These are phyloP conservation scores for Chromis chromis DNA, from an alignment of 2,797 vertebrate species.

Conservation along the genomic window DNA sequence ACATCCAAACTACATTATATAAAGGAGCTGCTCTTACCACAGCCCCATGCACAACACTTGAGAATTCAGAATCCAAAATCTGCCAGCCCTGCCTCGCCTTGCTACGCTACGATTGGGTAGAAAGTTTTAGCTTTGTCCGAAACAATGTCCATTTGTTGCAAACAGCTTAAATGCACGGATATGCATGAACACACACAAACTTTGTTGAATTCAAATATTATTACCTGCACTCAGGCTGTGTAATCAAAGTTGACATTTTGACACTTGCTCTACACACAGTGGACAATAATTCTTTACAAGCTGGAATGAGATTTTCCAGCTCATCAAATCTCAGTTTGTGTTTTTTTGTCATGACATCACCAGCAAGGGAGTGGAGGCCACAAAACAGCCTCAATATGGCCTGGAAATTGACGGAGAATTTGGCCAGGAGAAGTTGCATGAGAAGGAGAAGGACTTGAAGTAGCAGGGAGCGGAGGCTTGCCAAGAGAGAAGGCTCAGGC, in stretches of 20 bases:
- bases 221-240: constrained; percentile 41
- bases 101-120: neutral
- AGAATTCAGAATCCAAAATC: neutral
- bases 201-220: constrained; percentile 52
- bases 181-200: constrained; percentile 18
- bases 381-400: constrained; percentile 69
- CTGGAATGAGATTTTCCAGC: constrained; percentile 75
- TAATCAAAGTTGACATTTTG: constrained; percentile 61
- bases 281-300: constrained; percentile 66
- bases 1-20: neutral
- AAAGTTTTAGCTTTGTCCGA: constrained; percentile 31
- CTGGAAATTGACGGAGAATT: constrained; percentile 72
- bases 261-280: constrained; percentile 49
- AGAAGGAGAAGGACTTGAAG: constrained; percentile 74
- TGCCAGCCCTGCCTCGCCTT: neutral
- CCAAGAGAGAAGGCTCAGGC: constrained; percentile 72
- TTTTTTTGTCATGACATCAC: constrained; percentile 74
- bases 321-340: constrained; percentile 74
- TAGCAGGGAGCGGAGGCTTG: constrained; percentile 67
- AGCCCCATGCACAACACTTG: neutral
- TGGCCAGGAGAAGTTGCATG: constrained; percentile 70
- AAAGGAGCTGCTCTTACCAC: neutral
- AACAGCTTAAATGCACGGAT: constrained; percentile 6
- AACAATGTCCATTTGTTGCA: constrained; percentile 7
- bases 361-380: constrained; percentile 35